Evolutionary conservation across 1,140 invertebrate genomes (phyloP).

Genomic region (Listronotus oregonensis): DNA sequence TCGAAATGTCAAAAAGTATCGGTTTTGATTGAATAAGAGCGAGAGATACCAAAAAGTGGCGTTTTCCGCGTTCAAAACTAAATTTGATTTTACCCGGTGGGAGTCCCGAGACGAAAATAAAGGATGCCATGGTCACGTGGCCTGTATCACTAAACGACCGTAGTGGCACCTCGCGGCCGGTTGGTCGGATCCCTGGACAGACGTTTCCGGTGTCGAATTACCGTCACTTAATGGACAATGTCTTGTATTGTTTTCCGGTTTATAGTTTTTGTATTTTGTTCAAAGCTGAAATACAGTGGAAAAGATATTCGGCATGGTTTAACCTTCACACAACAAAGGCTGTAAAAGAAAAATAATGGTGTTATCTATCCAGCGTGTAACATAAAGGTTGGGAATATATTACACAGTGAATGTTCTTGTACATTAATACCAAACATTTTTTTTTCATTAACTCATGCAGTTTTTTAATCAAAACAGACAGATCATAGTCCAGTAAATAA

Average conservation of each 20-base stretch:
- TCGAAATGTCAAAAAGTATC: constrained; percentile 13
- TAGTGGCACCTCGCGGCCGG: constrained; percentile 11
- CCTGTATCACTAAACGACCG: constrained; percentile 21
- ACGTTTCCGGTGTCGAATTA: constrained; percentile 49
- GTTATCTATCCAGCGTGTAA: too few relatives aligned
- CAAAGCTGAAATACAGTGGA: background rate
- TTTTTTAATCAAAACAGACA: too few relatives aligned
- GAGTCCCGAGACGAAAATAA: background rate
- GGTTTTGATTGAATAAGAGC: constrained; percentile 26
- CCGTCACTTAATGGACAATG: constrained; percentile 47
- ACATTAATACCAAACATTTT: too few relatives aligned
- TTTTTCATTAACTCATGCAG: too few relatives aligned
- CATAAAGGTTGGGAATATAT: too few relatives aligned
- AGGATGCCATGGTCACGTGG: constrained; percentile 26
- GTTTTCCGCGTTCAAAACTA: constrained; percentile 3
- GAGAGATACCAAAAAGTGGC: constrained; percentile 21
- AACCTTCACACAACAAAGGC: too few relatives aligned
- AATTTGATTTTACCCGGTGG: constrained; percentile 16
- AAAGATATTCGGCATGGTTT: constrained; percentile 1
- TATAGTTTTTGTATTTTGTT: background rate
- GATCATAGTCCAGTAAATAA: too few relatives aligned
- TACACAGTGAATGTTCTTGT: too few relatives aligned
- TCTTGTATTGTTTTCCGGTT: constrained; percentile 39
- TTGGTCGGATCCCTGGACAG: constrained; percentile 39
- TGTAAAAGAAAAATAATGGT: too few relatives aligned